Evolutionary conservation across 2,888 invertebrate species (phyloP).

Genomic region (Acanthosoma haemorrhoidale): DNA sequence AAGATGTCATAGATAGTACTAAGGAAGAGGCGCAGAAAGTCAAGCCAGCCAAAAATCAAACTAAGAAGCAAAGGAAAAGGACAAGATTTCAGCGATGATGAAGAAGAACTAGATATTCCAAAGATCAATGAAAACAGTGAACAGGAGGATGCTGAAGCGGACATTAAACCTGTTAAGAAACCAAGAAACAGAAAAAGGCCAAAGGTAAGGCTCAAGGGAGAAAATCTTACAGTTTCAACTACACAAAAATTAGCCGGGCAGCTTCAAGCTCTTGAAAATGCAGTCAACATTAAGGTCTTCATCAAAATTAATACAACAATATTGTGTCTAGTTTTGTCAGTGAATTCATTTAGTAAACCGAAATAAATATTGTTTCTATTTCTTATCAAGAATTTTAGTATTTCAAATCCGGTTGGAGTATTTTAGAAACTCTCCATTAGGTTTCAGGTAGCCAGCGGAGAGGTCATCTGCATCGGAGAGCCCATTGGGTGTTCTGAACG

Average conservation of each 20-base stretch:
- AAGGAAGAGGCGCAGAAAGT: slow-evolving; percentile 37
- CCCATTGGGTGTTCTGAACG: slow-evolving; percentile 75
- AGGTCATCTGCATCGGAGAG: slow-evolving; percentile 64
- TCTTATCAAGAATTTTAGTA: too few relatives aligned
- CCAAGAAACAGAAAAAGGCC: slow-evolving; percentile 38
- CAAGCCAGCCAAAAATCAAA: slow-evolving; percentile 30
- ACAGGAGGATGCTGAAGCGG: slow-evolving; percentile 28
- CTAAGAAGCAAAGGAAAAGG: slow-evolving; percentile 55
- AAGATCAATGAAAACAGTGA: slow-evolving; percentile 36
- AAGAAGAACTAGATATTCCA: slow-evolving; percentile 42
- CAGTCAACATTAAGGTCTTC: slow-evolving; percentile 85
- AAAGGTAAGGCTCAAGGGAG: slow-evolving; percentile 51
- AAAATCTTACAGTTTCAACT: slow-evolving; percentile 92
- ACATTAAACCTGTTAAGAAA: slow-evolving; percentile 32
- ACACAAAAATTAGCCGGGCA: slow-evolving; percentile 63
- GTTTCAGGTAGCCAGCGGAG: slow-evolving; percentile 61
- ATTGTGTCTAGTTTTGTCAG: slow-evolving; percentile 60
- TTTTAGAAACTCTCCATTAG: slow-evolving; percentile 71
- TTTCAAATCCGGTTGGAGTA: too few relatives aligned
- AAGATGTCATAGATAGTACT: slow-evolving; percentile 43
- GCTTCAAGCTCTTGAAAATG: slow-evolving; percentile 78
- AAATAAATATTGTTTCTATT: too few relatives aligned
- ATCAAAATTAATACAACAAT: slow-evolving; percentile 55
- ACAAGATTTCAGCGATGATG: slow-evolving; percentile 53
- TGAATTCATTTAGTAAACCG: slow-evolving; percentile 57